These are phyloP conservation scores for Aurelia sp. DNA, from an alignment of 30 jellyfish, hydroid and myxozoan genomes.

Conservation along the genomic window DNA sequence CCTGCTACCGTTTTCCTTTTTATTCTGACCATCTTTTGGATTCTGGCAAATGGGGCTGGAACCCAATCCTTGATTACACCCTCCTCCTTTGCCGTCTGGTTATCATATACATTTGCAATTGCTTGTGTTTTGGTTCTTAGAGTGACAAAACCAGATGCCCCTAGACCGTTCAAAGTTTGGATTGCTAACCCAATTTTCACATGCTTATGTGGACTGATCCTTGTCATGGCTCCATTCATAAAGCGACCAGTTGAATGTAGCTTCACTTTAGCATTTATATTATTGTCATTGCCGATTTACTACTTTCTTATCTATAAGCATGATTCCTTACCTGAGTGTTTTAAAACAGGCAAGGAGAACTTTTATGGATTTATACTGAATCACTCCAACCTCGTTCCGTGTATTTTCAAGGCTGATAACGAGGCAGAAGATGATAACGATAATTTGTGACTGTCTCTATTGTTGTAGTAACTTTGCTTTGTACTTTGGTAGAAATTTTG, in stretches of 20 bases:
- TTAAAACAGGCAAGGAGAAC: background rate
- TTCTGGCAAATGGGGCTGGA: slow-evolving; percentile 59
- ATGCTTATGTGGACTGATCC: slow-evolving; percentile 5
- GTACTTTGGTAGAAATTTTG: no score
- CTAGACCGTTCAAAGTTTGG: slow-evolving; percentile 31
- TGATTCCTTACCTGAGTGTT: background rate
- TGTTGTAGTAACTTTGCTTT: no score
- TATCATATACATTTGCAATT: background rate
- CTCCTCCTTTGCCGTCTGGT: slow-evolving; percentile 36
- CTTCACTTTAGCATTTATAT: no score
- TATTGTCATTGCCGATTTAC: slow-evolving; percentile 23
- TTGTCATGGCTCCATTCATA: slow-evolving; percentile 32
- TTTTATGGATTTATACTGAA: no score
- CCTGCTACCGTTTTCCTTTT: slow-evolving; percentile 66
- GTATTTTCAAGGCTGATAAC: background rate
- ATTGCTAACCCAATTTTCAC: slow-evolving; percentile 29
- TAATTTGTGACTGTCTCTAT: no score
- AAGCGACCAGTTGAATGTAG: background rate
- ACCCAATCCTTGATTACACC: background rate
- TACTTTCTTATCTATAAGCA: background rate
- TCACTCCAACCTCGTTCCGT: slow-evolving; percentile 13
- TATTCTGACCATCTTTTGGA: slow-evolving; percentile 27
- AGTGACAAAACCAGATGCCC: slow-evolving; percentile 18
- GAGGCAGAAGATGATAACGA: background rate
- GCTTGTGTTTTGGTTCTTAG: slow-evolving; percentile 8